These are phyloP conservation scores for Cyprinella venusta DNA, from an alignment of 2,797 vertebrate genomes.

Conservation along the genomic window DNA sequence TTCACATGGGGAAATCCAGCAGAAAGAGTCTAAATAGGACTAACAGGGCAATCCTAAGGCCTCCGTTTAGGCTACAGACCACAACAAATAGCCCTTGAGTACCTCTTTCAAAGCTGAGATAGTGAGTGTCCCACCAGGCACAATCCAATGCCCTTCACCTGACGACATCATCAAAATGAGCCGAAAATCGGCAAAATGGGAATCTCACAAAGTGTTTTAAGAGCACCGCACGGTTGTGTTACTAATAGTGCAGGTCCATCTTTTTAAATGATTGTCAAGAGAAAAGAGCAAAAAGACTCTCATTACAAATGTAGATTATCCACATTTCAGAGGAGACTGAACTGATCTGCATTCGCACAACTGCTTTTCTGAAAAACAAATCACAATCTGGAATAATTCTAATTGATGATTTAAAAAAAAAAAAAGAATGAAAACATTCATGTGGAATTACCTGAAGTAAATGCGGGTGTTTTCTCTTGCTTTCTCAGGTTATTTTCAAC, in stretches of 20 bases:
- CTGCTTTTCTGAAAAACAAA: background rate
- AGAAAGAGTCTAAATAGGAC: constrained; percentile 24
- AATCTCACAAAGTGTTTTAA: background rate
- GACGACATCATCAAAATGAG: background rate
- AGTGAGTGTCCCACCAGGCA: constrained; percentile 10
- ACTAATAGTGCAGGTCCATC: background rate
- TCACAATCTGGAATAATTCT: background rate
- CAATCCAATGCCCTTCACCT: background rate
- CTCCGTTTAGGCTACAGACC: constrained; percentile 17
- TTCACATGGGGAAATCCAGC: constrained; percentile 32
- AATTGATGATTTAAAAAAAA: background rate
- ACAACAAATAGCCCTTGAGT: constrained; percentile 40
- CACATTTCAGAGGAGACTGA: background rate
- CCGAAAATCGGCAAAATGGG: no score
- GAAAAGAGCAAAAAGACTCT: constrained; percentile 7
- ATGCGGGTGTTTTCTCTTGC: background rate
- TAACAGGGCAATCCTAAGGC: constrained; percentile 31
- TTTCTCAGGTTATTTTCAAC: background rate
- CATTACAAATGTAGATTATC: background rate
- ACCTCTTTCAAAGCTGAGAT: constrained; percentile 19
- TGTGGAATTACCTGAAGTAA: constrained; percentile 11
- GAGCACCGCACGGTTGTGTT: background rate
- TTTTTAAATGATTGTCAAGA: background rate
- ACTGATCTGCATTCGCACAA: background rate
- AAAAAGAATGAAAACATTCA: background rate